These are phyloP conservation scores for Melolontha melolontha DNA, from an alignment of 2,888 invertebrate species.

Conservation along the genomic window DNA sequence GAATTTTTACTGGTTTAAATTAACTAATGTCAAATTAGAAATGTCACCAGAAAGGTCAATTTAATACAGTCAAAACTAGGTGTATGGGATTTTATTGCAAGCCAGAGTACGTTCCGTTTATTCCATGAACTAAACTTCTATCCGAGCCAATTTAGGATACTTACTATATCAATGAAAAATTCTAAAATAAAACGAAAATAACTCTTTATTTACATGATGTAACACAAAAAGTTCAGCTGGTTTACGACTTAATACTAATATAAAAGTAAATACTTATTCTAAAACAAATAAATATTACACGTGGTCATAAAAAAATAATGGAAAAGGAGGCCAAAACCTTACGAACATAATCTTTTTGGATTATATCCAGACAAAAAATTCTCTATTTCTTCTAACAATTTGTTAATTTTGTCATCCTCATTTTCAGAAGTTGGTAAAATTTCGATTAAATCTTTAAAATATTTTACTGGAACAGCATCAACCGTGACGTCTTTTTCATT, in stretches of 20 bases:
- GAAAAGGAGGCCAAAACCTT: background rate
- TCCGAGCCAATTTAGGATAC: too few species aligned
- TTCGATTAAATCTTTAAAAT: conserved; percentile 10
- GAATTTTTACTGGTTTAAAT: too few species aligned
- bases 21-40: too few species aligned
- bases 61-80: too few species aligned
- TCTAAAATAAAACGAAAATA: too few species aligned
- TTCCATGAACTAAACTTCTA: too few species aligned
- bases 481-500: conserved; percentile 7
- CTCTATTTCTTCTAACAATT: conserved; percentile 11
- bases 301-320: background rate
- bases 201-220: too few species aligned
- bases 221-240: too few species aligned
- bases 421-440: background rate
- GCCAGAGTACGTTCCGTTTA: too few species aligned
- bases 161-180: too few species aligned
- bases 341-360: conserved; percentile 1
- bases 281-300: conserved; percentile 18
- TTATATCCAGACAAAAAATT: conserved; percentile 6
- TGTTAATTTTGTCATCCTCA: background rate
- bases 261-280: conserved; percentile 7
- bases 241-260: background rate
- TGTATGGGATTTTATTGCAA: too few species aligned
- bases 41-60: too few species aligned
- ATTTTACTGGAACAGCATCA: conserved; percentile 24